Percentiles rank a stretch among this genome's conserved stretches.
Conservation (phyloP, 35 echinoderm and acorn worm species). For the Lytechinus variegatus region DNA sequence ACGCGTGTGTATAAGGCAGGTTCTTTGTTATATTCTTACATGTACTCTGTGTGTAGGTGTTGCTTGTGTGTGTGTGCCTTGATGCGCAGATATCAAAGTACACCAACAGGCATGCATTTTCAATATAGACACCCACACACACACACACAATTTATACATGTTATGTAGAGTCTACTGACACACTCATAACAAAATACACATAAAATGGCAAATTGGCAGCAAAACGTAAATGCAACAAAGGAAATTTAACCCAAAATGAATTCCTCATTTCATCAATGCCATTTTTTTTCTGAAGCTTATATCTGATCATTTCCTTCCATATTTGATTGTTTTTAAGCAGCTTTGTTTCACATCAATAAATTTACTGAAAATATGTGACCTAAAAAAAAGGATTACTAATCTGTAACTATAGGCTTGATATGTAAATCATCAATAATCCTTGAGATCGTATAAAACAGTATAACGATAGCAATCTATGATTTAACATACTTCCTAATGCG, state of each 20-base stretch:
- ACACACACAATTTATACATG: neutral
- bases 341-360: neutral
- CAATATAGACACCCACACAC: neutral
- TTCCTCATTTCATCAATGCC: slow-evolving; percentile 1
- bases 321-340: neutral
- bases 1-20: neutral
- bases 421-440: neutral
- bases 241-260: slow-evolving; percentile 5
- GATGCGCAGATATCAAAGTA: neutral
- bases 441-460: neutral
- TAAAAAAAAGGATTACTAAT: neutral
- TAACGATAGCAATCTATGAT: neutral
- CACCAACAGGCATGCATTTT: slow-evolving; percentile 10
- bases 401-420: neutral
- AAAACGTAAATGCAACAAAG: slow-evolving; percentile 19
- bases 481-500: neutral
- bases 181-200: slow-evolving; percentile 12
- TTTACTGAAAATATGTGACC: neutral
- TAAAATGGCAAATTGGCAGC: slow-evolving; percentile 18
- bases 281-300: neutral
- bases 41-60: slow-evolving; percentile 10
- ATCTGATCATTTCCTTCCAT: slow-evolving; percentile 10
- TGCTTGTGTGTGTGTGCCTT: slow-evolving; percentile 17
- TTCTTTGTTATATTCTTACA: slow-evolving; percentile 34
- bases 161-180: neutral